Evolutionary conservation across 92 coral and sea anemone genomes (phyloP).

Genomic region (Pocillopora meandrina): DNA sequence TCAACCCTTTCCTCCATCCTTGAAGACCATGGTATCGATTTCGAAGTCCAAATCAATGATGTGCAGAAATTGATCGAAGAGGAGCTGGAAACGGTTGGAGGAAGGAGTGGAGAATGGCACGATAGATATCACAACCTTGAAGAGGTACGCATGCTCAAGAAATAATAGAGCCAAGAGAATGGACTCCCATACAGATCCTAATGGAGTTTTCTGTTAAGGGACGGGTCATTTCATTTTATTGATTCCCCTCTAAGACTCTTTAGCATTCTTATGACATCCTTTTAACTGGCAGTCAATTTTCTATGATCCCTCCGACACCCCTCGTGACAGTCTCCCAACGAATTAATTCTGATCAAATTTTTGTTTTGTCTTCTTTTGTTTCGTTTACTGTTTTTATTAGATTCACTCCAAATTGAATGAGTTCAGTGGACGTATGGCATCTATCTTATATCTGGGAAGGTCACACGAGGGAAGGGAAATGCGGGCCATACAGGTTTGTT

Average conservation of each 20-base stretch:
- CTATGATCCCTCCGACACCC: too few relatives aligned
- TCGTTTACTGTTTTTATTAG: constrained; percentile 3
- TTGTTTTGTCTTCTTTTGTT: too few relatives aligned
- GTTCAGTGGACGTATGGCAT: not conserved
- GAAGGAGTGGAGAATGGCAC: constrained; percentile 29
- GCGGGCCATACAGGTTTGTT: constrained; percentile 32
- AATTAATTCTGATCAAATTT: too few relatives aligned
- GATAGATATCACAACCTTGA: constrained; percentile 42
- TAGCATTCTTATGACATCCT: too few relatives aligned
- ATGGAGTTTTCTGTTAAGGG: too few relatives aligned
- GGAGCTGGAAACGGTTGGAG: constrained; percentile 28
- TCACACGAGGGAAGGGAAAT: constrained; percentile 19
- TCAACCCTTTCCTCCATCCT: constrained; percentile 41
- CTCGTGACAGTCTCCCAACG: too few relatives aligned
- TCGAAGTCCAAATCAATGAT: constrained; percentile 41
- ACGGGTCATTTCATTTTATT: too few relatives aligned
- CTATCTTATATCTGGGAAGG: not conserved
- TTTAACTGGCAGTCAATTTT: too few relatives aligned
- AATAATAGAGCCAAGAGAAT: not conserved
- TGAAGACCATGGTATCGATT: constrained; percentile 33
- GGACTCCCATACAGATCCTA: too few relatives aligned
- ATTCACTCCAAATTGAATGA: constrained; percentile 15
- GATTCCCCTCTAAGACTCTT: too few relatives aligned
- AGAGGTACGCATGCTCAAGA: constrained; percentile 30
- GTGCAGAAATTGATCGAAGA: constrained; percentile 40